phyloP scores from a whole-genome alignment of 2,113 vertebrate genomes.

The Carassius gibelio region DNA sequence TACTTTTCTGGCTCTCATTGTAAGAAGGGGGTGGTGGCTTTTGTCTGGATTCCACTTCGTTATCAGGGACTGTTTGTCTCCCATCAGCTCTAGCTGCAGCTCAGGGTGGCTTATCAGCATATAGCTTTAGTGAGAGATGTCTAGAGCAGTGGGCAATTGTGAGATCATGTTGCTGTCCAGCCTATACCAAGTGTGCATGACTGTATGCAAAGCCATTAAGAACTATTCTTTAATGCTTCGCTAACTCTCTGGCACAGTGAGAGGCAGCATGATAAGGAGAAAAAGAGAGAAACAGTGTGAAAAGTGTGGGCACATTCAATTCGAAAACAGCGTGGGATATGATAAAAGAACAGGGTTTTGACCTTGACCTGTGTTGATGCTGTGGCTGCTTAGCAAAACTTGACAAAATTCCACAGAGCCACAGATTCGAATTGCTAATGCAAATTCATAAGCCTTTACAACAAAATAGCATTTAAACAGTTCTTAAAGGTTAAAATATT shows the following conservation, averaged over 20 bases:
- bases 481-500: background rate
- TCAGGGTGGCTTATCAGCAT: slow-evolving; percentile 42
- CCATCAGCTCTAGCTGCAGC: slow-evolving; percentile 11
- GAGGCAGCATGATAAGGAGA: slow-evolving; percentile 30
- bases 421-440: background rate
- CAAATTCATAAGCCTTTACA: background rate
- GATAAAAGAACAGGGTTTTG: background rate
- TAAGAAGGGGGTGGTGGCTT: background rate
- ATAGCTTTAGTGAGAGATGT: slow-evolving; percentile 20
- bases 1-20: background rate
- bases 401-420: background rate
- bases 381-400: background rate
- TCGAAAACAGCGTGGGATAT: slow-evolving; percentile 32
- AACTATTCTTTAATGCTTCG: slow-evolving; percentile 14
- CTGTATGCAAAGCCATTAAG: slow-evolving; percentile 48
- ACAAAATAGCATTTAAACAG: background rate
- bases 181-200: slow-evolving; percentile 15
- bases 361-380: background rate
- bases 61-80: slow-evolving; percentile 4
- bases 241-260: slow-evolving; percentile 13
- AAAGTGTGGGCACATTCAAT: slow-evolving; percentile 35
- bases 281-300: slow-evolving; percentile 17
- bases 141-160: slow-evolving; percentile 29
- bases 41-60: background rate
- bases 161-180: background rate